Evolutionary conservation across 2,888 invertebrate genomes (phyloP), one percentile per base, ranked within the genome.

Genomic region (Thumatha senex): DNA sequence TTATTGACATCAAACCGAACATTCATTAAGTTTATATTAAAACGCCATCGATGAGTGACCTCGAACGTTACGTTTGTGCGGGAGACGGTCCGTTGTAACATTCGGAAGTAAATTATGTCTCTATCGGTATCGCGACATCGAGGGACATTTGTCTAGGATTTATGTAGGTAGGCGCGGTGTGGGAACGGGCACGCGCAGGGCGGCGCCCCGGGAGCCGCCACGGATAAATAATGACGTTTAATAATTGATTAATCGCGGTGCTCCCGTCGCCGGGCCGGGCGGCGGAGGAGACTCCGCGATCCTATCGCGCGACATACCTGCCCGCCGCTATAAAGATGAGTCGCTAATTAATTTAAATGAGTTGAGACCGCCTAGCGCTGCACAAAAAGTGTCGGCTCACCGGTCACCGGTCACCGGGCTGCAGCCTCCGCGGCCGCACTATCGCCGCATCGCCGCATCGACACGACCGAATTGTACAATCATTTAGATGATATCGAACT

Each of bases 291-390:
- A 10, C 11, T 24, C 18, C 18, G 18, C 51, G 68, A 65, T 69
- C 54, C 56, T 63, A 69, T 60, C 65, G 67, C 67, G 56, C 68
- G 66, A 56, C 68, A 61, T 61, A 52, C 67, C 64, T 59, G 58
- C 56, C 61, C 66, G 70, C 64, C 69, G 70, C 70, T 61, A 67
- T 64, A 70, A 60, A 75, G 78, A 78, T 81, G 78, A 78, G 70
- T 78, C 77, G 82, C 84, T 86, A 83, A 86, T 88, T 86, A 82
- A 88, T 86, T 84, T 75, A 80, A 83, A 83, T 86, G 82, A 84
- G 71, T 73, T 56, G 62, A 64, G 75, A 74, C 76, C 72, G 74
- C 75, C 72, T 64, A 72, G 61, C 63, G 63, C 67, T 58, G 56
- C 61, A 67, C 65, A 67, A 71, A 66, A 70, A 70, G 61, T 61